Evolutionary conservation across 2,113 vertebrate genomes (phyloP).

Genomic region (Zingel zingel): DNA sequence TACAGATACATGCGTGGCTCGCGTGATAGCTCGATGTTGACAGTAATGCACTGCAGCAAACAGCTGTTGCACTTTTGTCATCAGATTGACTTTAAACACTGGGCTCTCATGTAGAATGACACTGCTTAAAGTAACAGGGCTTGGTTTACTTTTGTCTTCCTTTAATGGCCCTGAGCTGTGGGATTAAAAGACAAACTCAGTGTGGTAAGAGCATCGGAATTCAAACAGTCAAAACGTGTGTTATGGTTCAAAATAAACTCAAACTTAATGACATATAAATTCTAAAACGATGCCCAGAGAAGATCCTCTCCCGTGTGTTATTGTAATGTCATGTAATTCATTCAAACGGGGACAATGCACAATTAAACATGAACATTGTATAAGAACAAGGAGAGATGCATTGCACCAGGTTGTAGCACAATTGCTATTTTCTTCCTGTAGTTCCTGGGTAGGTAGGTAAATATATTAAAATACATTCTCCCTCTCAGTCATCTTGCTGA

Average conservation of each 20-base stretch:
- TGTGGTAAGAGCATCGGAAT: constrained; percentile 55
- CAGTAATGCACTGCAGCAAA: constrained; percentile 54
- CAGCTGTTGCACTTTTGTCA: constrained; percentile 76
- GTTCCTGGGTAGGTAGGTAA: no score
- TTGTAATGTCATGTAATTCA: no score
- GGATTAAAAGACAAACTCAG: constrained; percentile 32
- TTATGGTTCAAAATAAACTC: constrained; percentile 56
- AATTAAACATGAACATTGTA: no score
- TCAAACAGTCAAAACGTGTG: constrained; percentile 59
- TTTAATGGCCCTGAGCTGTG: constrained; percentile 42
- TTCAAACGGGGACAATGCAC: no score
- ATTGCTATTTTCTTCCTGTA: no score
- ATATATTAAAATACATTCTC: neutral
- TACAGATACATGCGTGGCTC: constrained; percentile 45
- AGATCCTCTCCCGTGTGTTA: no score
- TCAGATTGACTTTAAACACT: constrained; percentile 60
- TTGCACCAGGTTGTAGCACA: no score
- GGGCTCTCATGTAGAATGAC: constrained; percentile 51
- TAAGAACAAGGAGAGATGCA: no score
- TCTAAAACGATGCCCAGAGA: constrained; percentile 29
- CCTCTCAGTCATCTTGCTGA: neutral
- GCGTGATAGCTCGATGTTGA: constrained; percentile 59
- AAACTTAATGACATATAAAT: constrained; percentile 22
- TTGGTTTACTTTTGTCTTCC: constrained; percentile 47
- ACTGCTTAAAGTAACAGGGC: constrained; percentile 52